Evolutionary conservation across 2,797 vertebrate species (phyloP), one percentile per base, ranked within the genome.

Genomic region (Oreochromis mossambicus): DNA sequence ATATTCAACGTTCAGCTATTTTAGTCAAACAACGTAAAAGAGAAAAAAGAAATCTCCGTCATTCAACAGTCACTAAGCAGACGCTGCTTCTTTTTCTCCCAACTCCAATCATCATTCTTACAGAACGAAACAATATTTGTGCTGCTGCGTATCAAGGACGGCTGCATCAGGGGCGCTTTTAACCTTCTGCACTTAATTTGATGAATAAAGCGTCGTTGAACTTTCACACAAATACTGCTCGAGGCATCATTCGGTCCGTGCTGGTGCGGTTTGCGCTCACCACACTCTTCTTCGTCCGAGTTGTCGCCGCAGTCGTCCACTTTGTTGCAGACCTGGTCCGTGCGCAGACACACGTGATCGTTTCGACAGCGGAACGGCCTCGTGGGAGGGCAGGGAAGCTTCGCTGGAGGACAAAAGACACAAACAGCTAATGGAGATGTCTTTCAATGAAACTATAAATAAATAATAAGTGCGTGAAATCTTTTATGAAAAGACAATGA

Each of bases 221-320:
- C 41, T 80, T 81, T 2, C 13, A 43, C 7, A 19, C 29, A 46
- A 68, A 46, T 50, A 5, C n/a, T 19, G 6, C 14, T 43, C 15
- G 11, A 7, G 76, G 50, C 12, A 79, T 46, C 46, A 48, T 82
- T 15, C 76, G 21, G 36, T 63, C 19, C n/a, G 50, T 73, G 15
- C 34, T 4, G 24, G 38, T 46, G 68, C n/a, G 29, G 56, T 43
- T 8, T 73, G 36, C n/a, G 21, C 96, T 96, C 96, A 97, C 97
- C 97, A 26, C 98, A 99, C 91, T 97, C 96, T 78, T 98, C 97
- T 94, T 99, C 99, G 76, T 99, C 99, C 0, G 99, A 98, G 92
- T 97, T 97, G 95, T 99, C 98, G 0, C 98, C 98, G 12, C 99
- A 99, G 91, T 99, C 97, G 38, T 99, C 97, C 83, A 98, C 95